Conservation (phyloP, 2,797 vertebrate species). For the Microctenopoma lineatum region DNA sequence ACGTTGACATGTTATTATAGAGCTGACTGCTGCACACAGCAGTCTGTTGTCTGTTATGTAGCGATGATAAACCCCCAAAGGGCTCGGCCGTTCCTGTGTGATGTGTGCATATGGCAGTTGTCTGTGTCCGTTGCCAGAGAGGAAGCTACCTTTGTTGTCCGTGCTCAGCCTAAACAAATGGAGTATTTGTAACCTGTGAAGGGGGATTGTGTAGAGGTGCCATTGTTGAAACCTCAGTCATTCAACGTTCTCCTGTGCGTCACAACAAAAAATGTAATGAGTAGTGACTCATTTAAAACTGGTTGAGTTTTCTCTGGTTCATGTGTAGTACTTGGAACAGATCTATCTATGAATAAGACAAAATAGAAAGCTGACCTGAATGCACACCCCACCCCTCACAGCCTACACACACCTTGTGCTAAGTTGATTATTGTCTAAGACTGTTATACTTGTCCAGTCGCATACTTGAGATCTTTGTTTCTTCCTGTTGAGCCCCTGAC, state of each 20-base stretch:
- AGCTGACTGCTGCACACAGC: slow-evolving; percentile 5
- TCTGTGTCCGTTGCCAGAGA: not conserved
- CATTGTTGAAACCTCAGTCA: slow-evolving; percentile 1
- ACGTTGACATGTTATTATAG: slow-evolving; percentile 43
- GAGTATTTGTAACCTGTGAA: not conserved
- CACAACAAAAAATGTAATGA: slow-evolving; percentile 1
- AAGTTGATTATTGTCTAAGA: not conserved
- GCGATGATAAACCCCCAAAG: slow-evolving; percentile 2
- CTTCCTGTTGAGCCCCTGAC: not conserved
- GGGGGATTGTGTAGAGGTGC: not conserved
- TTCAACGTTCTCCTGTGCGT: not conserved
- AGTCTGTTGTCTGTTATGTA: slow-evolving; percentile 15
- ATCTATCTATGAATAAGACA: not conserved
- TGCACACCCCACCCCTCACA: not conserved
- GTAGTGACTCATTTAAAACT: slow-evolving; percentile 10
- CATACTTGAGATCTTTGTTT: slow-evolving; percentile 23
- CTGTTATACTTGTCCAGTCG: slow-evolving; percentile 10
- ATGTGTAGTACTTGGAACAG: not conserved
- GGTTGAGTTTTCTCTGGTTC: not conserved
- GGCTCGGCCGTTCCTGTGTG: slow-evolving; percentile 5
- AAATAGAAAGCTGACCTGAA: not conserved
- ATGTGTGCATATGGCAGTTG: slow-evolving; percentile 3
- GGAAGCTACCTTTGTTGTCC: not conserved
- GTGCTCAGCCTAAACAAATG: not conserved
- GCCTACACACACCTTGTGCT: not conserved